Conservation (phyloP, 2,888 invertebrate species). For the Rhopalosiphum nymphaeae region DNA sequence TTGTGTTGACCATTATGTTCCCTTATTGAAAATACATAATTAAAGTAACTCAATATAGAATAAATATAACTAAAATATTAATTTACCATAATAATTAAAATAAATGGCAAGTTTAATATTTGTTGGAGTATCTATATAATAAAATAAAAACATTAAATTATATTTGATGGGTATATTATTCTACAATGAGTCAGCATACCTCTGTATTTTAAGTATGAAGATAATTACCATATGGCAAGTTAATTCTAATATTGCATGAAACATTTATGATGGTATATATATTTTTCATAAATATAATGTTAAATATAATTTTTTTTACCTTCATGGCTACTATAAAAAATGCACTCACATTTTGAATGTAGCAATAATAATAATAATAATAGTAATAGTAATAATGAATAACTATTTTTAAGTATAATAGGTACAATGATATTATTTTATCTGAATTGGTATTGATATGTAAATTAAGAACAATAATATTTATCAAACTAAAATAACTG, state of each 20-base stretch:
- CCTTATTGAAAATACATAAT: no score
- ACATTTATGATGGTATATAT: not conserved
- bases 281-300: not conserved
- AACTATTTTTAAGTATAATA: not conserved
- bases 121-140: not conserved
- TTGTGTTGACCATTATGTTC: no score
- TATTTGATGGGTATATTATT: not conserved
- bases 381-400: not conserved
- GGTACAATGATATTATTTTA: not conserved
- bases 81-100: not conserved
- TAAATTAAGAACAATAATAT: not conserved
- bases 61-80: not conserved
- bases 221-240: conserved; percentile 34
- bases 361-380: not conserved
- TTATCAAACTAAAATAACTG: not conserved
- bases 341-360: not conserved
- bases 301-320: not conserved
- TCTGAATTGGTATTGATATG: conserved; percentile 1
- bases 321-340: not conserved
- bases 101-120: not conserved
- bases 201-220: not conserved
- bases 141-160: not conserved
- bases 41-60: not conserved
- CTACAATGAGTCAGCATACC: not conserved
- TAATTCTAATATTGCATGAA: not conserved